phyloP scores from a whole-genome alignment of 2,113 vertebrate genomes.

The Furnarius figulus region DNA sequence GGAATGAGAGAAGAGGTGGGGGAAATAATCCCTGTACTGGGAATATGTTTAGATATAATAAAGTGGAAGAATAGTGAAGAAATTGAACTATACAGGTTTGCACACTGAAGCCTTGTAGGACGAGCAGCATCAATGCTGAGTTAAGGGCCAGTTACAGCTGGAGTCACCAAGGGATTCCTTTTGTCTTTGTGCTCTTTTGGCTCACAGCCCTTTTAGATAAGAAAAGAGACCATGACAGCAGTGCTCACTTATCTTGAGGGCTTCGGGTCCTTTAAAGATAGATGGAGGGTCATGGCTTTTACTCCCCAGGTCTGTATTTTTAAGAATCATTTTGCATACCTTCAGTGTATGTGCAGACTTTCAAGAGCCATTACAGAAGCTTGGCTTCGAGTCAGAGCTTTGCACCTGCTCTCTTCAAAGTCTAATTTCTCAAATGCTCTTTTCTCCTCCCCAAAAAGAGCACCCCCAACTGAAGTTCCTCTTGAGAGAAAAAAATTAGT shows the following conservation, averaged over 20 bases:
- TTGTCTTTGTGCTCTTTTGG: background rate
- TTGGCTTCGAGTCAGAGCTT: background rate
- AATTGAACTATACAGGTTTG: background rate
- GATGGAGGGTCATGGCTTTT: fast-evolving
- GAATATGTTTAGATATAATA: background rate
- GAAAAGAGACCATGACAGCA: fast-evolving
- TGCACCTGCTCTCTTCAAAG: background rate
- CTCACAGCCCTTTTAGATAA: background rate
- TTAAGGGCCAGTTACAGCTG: background rate
- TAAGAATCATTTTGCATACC: background rate
- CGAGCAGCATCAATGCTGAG: background rate
- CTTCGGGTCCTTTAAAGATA: background rate
- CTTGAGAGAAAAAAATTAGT: background rate
- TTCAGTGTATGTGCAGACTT: fast-evolving
- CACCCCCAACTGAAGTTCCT: background rate
- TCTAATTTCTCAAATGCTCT: background rate
- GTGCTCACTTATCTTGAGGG: fast-evolving
- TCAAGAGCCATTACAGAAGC: background rate
- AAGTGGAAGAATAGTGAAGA: background rate
- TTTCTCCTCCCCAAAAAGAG: background rate
- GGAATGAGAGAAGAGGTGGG: background rate
- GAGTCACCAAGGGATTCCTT: background rate
- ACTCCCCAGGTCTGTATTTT: background rate
- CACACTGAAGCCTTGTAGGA: background rate
- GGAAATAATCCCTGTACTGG: background rate